Evolutionary conservation across 2,797 vertebrate species (phyloP), one percentile per base, ranked within the genome.

Genomic region (Dendrocincla fuliginosa): DNA sequence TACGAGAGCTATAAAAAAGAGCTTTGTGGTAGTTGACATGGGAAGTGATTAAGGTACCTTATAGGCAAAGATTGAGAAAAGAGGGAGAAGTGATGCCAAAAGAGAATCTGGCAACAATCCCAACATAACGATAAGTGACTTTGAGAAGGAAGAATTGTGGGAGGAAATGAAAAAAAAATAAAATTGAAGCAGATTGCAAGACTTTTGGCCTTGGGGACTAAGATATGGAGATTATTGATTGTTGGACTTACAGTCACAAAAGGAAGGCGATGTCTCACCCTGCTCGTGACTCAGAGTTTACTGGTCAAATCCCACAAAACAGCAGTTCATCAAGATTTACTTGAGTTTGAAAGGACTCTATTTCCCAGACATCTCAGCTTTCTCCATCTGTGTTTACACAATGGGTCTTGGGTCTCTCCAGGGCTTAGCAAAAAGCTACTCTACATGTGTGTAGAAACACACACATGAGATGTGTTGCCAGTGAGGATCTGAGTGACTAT

Each of bases 41-140:
- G 92, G 94, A 92, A 95, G 76, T 81, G 87, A 94, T 96, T 93
- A 95, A 93, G 78, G 84, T 84, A 89, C 74, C 61, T 93, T 87
- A 78, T 46, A 91, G 86, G 87, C 73, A 93, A 86, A 78, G 84
- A 76, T 17, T 94, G 87, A 87, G 76, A 95, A 89, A 88, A 88
- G 46, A 81, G 69, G 39, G 42, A 74, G 68, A 87, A 94, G 28
- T 44, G 61, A 83, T 89, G 81, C 90, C 91, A 91, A 69, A 96
- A 92, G 63, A 61, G 52, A 94, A 81, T 88, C 61, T 95, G 95
- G 91, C 91, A 91, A 49, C 55, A 85, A 49, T 96, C 73, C 81
- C 0, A 5, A 75, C 23, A 47, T 84, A 96, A 92, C 0, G 9
- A 89, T 95, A 92, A 95, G 79, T 84, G 84, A 79, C 53, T 94